These are phyloP conservation scores for Platorchestia sp. DNA, from an alignment of 1,140 invertebrate species.

Conservation along the genomic window DNA sequence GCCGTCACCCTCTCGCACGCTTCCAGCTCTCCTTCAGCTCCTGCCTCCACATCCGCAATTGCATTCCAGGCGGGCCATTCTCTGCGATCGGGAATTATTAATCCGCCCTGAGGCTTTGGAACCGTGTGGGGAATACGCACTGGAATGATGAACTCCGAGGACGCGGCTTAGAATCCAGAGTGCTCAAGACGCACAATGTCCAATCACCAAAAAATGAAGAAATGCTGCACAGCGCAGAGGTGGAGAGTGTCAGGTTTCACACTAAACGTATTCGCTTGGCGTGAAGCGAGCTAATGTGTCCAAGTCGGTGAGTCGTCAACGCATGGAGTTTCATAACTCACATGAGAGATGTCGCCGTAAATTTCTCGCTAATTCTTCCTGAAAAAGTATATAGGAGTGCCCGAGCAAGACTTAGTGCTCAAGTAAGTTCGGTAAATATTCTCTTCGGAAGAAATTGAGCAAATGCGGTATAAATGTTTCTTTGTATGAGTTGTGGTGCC, in stretches of 20 bases:
- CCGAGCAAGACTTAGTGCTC: too few relatives aligned
- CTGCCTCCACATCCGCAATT: background rate
- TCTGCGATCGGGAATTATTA: conserved; percentile 7
- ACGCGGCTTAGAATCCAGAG: background rate
- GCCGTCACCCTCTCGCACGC: background rate
- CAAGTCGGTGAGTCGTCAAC: too few relatives aligned
- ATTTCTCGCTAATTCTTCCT: too few relatives aligned
- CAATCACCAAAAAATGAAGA: background rate
- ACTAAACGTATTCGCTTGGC: too few relatives aligned
- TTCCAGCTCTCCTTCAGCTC: background rate
- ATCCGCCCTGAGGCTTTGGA: background rate
- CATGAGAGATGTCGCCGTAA: too few relatives aligned
- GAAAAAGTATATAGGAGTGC: too few relatives aligned
- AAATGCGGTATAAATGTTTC: too few relatives aligned
- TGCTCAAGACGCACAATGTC: background rate
- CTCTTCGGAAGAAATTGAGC: too few relatives aligned
- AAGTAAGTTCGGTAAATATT: too few relatives aligned
- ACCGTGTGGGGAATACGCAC: background rate
- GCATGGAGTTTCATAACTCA: too few relatives aligned
- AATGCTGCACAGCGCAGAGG: background rate
- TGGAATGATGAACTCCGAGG: background rate
- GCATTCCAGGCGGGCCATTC: background rate
- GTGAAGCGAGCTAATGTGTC: too few relatives aligned
- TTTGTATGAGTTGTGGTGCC: too few relatives aligned
- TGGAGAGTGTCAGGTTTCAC: background rate